These are phyloP conservation scores for Heteractis magnifica DNA, from an alignment of 92 coral and sea anemone genomes.

Conservation along the genomic window DNA sequence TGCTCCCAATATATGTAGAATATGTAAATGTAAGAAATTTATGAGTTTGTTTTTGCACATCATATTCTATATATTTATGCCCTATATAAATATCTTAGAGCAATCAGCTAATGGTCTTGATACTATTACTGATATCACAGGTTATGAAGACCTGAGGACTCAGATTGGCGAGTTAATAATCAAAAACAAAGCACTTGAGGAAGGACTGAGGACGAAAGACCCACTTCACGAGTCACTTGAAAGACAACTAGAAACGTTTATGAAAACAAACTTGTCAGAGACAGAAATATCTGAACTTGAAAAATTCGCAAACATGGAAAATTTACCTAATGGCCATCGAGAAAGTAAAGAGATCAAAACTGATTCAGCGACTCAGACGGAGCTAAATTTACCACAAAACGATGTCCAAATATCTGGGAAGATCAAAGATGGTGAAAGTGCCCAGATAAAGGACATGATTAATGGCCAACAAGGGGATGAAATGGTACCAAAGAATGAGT, in stretches of 20 bases:
- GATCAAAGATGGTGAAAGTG: slow-evolving; percentile 17
- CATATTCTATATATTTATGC: no score
- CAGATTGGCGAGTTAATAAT: slow-evolving; percentile 45
- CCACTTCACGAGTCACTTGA: slow-evolving; percentile 55
- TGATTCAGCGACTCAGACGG: slow-evolving; percentile 9
- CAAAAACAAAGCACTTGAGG: slow-evolving; percentile 56
- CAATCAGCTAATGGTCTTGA: no score
- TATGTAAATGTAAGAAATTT: no score
- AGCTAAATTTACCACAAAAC: slow-evolving; percentile 10
- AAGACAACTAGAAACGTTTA: slow-evolving; percentile 53
- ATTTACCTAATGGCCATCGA: slow-evolving; percentile 3
- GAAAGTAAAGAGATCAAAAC: slow-evolving; percentile 1
- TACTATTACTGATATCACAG: slow-evolving; percentile 10
- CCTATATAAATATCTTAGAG: no score
- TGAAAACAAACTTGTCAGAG: slow-evolving; percentile 28
- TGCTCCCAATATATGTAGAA: no score
- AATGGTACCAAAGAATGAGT: slow-evolving; percentile 39
- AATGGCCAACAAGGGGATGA: slow-evolving; percentile 27
- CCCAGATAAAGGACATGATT: neutral
- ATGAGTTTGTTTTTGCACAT: no score
- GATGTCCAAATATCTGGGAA: slow-evolving; percentile 22
- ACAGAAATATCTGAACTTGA: slow-evolving; percentile 38
- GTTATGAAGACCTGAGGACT: slow-evolving; percentile 31
- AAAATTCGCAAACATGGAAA: slow-evolving; percentile 24
- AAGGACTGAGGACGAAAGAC: slow-evolving; percentile 47